Base-by-base conservation (phyloP, 2,888 invertebrate genomes). In the Standfussiana lucernea region DNA sequence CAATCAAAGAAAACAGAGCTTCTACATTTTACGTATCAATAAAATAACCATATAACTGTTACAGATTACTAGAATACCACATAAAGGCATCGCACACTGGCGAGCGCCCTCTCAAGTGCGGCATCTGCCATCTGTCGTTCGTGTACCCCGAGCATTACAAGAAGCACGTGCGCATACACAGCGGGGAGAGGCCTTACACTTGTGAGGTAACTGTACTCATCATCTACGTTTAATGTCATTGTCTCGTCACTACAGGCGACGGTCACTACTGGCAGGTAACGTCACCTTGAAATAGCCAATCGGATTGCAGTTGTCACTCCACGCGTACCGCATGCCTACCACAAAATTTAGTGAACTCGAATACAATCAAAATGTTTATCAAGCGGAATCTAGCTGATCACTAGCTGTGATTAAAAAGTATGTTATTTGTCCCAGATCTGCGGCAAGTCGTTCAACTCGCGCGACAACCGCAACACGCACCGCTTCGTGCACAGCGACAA, bases 391-490 rank as follows among this genome's bases (percentile, higher is more conserved):
- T n/a, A n/a, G n/a, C n/a, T n/a, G n/a, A n/a, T n/a, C n/a, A n/a
- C n/a, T n/a, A n/a, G n/a, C n/a, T n/a, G n/a, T n/a, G n/a, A n/a
- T 56, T 61, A 35, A 21, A 32, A 61, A 61, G 10, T 10, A 4
- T 35, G 35, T n/a, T n/a, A 64, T 40, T 64, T n/a, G n/a, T 40
- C 40, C n/a, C 64, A 64, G 97, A 97, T 98, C 28, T 99, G 99
- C 93, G 98, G 98, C 72, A 98, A 98, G 92, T 97, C 98, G 71
- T 99, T 99, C 95, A 98, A 98, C 91, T 98, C 98, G 18, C 97
- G 98, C 78, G 98, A 98, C 94, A 99, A 98, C 91, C 97, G 98
- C 78, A 98, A 98, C 95, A 98, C 98, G 18, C 98, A 98, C 92
- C 97, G 98, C 47, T 98, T 98, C 93, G 98, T 98, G 67, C 99